These are phyloP conservation scores for Prosopocoilus inquinatus DNA, from an alignment of 2,888 invertebrate species.

Conservation along the genomic window DNA sequence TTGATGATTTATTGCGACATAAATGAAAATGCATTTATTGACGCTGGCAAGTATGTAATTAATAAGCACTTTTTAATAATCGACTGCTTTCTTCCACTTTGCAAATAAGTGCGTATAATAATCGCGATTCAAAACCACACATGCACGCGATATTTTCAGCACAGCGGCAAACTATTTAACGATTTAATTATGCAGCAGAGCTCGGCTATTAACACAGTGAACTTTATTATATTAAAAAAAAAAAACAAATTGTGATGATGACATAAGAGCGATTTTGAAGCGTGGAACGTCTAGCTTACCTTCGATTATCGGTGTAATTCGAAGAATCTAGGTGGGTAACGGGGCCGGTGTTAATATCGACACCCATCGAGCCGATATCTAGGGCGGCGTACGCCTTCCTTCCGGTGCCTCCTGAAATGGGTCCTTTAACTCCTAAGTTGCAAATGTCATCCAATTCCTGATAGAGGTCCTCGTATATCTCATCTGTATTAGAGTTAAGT, in stretches of 20 bases:
- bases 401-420: slow-evolving; percentile 52
- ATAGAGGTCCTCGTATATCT: slow-evolving; percentile 71
- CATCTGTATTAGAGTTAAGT: slow-evolving; percentile 63
- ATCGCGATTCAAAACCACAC: too few species aligned
- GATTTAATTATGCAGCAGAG: too few species aligned
- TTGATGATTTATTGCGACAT: too few species aligned
- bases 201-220: too few species aligned
- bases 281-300: slow-evolving; percentile 47
- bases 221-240: not conserved
- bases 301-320: slow-evolving; percentile 52
- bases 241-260: slow-evolving; percentile 1
- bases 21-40: too few species aligned
- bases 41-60: too few species aligned
- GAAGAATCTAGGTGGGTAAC: slow-evolving; percentile 51
- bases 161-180: too few species aligned
- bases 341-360: slow-evolving; percentile 63
- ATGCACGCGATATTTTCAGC: too few species aligned
- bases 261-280: not conserved
- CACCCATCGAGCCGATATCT: slow-evolving; percentile 70
- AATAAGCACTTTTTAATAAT: too few species aligned
- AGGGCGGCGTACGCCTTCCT: slow-evolving; percentile 66
- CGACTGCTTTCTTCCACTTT: too few species aligned
- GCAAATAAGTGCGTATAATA: too few species aligned
- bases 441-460: slow-evolving; percentile 60
- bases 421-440: slow-evolving; percentile 57